Conservation (phyloP, 2,888 invertebrate species). For the Bedellia somnulentella region DNA sequence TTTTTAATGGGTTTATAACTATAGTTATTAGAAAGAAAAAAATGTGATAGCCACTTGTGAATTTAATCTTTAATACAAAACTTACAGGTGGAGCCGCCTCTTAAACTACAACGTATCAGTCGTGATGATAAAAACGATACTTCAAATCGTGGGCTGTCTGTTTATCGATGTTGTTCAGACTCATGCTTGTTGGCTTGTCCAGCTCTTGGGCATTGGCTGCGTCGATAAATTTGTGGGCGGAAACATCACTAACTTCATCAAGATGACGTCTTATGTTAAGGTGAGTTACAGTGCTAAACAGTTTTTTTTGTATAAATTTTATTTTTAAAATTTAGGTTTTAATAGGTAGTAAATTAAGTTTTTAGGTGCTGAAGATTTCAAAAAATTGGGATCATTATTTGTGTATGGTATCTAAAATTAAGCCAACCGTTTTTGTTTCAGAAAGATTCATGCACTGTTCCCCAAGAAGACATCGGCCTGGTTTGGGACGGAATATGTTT, state of each 20-base stretch:
- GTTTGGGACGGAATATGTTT: constrained; percentile 97
- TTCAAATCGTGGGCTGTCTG: constrained; percentile 93
- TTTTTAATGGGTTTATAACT: no score
- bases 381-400: no score
- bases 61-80: no score
- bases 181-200: constrained; percentile 74
- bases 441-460: constrained; percentile 63
- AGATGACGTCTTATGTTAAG: constrained; percentile 30
- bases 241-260: constrained; percentile 35
- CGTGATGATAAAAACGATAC: constrained; percentile 81
- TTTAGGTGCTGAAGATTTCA: no score
- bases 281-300: constrained; percentile 28
- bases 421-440: no score
- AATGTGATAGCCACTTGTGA: no score
- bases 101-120: constrained; percentile 89
- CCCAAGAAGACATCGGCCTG: constrained; percentile 82
- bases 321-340: no score
- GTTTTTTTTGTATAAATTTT: no score
- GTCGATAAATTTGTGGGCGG: constrained; percentile 70
- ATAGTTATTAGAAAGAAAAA: no score
- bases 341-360: no score
- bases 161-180: constrained; percentile 65
- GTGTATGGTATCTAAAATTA: no score
- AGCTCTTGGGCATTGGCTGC: constrained; percentile 90
- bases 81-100: constrained; percentile 82